Evolutionary conservation across 2,113 vertebrate species (phyloP).

Genomic region (Lates calcarifer): DNA sequence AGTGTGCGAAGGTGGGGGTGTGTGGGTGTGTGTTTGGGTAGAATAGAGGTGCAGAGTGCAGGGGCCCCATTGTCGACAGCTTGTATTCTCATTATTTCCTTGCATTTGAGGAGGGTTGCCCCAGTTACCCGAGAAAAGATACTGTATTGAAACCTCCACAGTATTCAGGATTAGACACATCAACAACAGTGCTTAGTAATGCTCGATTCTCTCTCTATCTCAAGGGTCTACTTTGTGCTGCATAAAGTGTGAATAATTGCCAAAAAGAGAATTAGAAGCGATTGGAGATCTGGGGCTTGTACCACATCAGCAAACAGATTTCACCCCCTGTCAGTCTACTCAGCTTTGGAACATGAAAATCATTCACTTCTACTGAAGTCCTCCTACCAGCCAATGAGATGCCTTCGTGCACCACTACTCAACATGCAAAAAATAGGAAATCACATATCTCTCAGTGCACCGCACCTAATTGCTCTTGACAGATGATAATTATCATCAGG

Average conservation of each 20-base stretch:
- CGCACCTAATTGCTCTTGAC: slow-evolving; percentile 81
- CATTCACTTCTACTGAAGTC: slow-evolving; percentile 30
- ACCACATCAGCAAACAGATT: slow-evolving; percentile 65
- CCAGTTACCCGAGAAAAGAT: slow-evolving; percentile 55
- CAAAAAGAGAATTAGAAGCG: slow-evolving; percentile 56
- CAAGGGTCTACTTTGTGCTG: slow-evolving; percentile 54
- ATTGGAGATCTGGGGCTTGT: slow-evolving; percentile 53
- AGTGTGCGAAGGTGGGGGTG: slow-evolving; percentile 40
- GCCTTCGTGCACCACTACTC: slow-evolving; percentile 53
- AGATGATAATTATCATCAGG: slow-evolving; percentile 81
- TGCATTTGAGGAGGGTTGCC: slow-evolving; percentile 57
- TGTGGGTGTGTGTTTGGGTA: slow-evolving; percentile 10
- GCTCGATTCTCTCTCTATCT: slow-evolving; percentile 57
- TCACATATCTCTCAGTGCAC: slow-evolving; percentile 71
- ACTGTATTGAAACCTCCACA: slow-evolving; percentile 45
- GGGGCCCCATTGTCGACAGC: slow-evolving; percentile 42
- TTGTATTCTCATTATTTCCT: slow-evolving; percentile 64
- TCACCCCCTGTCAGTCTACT: slow-evolving; percentile 64
- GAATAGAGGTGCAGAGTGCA: slow-evolving; percentile 48
- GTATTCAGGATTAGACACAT: slow-evolving; percentile 57
- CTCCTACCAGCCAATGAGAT: slow-evolving; percentile 56
- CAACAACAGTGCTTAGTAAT: slow-evolving; percentile 62
- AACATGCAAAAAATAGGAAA: slow-evolving; percentile 52
- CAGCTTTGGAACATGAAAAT: slow-evolving; percentile 53
- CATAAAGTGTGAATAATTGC: slow-evolving; percentile 68